These are phyloP conservation scores for Grammomys dolichurus DNA, from an alignment of 2,113 vertebrate genomes.

Conservation along the genomic window DNA sequence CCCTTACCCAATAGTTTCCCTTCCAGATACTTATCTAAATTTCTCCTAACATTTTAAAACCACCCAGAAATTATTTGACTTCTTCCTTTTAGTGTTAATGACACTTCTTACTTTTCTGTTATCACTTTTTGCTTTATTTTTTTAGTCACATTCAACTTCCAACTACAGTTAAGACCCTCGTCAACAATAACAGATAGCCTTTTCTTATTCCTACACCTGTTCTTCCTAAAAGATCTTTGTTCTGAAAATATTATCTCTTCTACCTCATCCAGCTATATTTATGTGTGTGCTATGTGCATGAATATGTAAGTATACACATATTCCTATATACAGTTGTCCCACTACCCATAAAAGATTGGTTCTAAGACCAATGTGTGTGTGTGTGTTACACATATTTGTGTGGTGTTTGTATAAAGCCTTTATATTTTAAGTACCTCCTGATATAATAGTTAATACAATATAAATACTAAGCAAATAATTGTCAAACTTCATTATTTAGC, in stretches of 20 bases:
- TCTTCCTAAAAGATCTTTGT: not conserved
- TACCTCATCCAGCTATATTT: not conserved
- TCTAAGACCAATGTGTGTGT: not conserved
- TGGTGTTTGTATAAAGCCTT: not conserved
- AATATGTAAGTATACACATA: not conserved
- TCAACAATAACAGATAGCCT: not conserved
- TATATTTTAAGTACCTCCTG: not conserved
- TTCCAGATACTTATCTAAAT: not conserved
- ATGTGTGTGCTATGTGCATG: not conserved
- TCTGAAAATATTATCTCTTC: not conserved
- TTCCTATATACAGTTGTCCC: not conserved
- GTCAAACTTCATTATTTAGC: not conserved
- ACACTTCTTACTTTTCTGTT: not conserved
- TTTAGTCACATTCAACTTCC: not conserved
- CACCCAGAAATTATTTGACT: not conserved
- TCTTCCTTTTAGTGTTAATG: slow-evolving; percentile 28
- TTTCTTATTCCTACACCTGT: not conserved
- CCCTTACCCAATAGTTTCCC: not conserved
- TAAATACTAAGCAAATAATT: not conserved
- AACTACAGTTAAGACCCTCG: not conserved
- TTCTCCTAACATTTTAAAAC: not conserved
- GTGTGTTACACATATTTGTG: too few relatives aligned
- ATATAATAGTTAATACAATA: not conserved
- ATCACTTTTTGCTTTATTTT: slow-evolving; percentile 1
- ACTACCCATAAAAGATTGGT: not conserved